phyloP scores from a whole-genome alignment of 2,888 invertebrate genomes.

The Coleophora deauratella region DNA sequence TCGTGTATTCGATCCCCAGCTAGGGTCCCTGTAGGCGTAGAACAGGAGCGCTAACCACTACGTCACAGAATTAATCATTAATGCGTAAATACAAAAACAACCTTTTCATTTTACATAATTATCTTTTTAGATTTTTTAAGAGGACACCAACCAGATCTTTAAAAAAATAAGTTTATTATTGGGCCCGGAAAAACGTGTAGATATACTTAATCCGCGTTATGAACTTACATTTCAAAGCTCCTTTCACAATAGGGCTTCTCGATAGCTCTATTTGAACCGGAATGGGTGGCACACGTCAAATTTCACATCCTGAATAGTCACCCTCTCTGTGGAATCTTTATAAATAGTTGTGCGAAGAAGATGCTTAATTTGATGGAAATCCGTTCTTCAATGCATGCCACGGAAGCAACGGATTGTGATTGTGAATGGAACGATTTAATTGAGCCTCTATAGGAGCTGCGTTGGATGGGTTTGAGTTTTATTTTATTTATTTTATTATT shows the following conservation, averaged over 20 bases:
- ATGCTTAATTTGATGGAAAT: constrained; percentile 70
- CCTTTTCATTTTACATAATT: no score
- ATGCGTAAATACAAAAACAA: no score
- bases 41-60: no score
- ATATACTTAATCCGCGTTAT: constrained; percentile 35
- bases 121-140: no score
- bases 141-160: no score
- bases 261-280: constrained; percentile 36
- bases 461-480: no score
- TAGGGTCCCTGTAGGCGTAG: no score
- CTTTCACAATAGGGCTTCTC: constrained; percentile 38
- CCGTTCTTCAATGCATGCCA: constrained; percentile 49
- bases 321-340: constrained; percentile 62
- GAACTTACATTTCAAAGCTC: constrained; percentile 35
- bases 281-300: constrained; percentile 65
- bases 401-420: constrained; percentile 52
- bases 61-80: no score
- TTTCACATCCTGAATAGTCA: constrained; percentile 66
- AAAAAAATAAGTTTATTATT: no score
- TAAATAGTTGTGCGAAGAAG: constrained; percentile 66
- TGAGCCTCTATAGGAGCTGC: constrained; percentile 29
- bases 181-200: no score
- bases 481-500: no score
- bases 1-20: no score
- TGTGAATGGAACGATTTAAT: constrained; percentile 50